Evolutionary conservation across 2,113 vertebrate genomes (phyloP), one percentile per base, ranked within the genome.

Genomic region (Dascyllus trimaculatus): DNA sequence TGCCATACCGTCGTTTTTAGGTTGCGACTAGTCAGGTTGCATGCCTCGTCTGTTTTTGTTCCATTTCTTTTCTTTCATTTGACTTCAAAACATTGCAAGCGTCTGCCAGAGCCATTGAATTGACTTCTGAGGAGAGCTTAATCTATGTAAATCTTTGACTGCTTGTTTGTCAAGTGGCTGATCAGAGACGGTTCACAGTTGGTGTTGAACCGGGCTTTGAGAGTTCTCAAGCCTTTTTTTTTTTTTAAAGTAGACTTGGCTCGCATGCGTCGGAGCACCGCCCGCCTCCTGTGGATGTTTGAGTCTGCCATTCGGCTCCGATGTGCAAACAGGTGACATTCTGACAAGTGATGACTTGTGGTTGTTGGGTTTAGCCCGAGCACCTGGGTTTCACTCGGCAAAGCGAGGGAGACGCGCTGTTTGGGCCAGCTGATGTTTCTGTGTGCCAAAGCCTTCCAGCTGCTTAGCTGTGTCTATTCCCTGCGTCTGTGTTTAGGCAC

Each of bases 121-220:
- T 64, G 63, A 87, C 80, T 84, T 87, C 73, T 77, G 67, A 88
- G 73, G 56, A 64, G 62, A 75, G 62, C 76, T 70, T 91, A 88
- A 90, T 90, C 88, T 82, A 67, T 78, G 88, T 80, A 83, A 79
- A 87, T 89, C 87, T 85, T 46, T 40, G 51, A 58, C 82, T 74
- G 71, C 79, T 80, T 87, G 82, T 88, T 86, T 88, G 86, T 88
- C 85, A 74, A 87, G 87, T 64, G 74, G 66, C 51, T 83, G 88
- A 89, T 91, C 91, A 86, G 84, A 88, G 91, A 59, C 69, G 15
- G 57, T 82, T 90, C 81, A 78, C 78, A 78, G 82, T 81, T 64
- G 60, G 70, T 54, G 78, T 45, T 77, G 76, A 85, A 81, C 67
- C 40, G 74, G 22, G 26, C 52, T 85, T 78, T 79, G 80, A 84